Evolutionary conservation across 2,797 vertebrate genomes (phyloP), one percentile per base, ranked within the genome.

Genomic region (Chlorospingus semifuscus): DNA sequence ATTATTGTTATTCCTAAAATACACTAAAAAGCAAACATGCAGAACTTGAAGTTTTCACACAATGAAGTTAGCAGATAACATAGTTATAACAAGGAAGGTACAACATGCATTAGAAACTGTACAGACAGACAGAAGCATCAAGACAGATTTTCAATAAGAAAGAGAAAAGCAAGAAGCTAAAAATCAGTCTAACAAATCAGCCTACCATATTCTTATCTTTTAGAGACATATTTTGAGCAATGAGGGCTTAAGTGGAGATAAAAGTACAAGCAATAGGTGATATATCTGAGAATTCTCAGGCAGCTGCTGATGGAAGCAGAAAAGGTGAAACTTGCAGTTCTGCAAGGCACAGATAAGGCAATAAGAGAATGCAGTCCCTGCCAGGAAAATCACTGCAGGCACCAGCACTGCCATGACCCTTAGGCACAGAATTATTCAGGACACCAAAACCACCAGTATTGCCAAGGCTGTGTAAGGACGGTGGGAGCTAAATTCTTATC

Each of bases 221-320:
- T 59, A 50, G 17, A 90, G 30, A 91, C 71, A 65, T 75, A 83
- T 87, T 95, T 89, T 91, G 87, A 80, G 87, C 87, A 93, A 92
- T 6, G 36, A 79, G 74, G 88, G 75, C 71, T 93, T 87, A 94
- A 91, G 61, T 37, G 61, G 44, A 85, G 95, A 81, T 93, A 89
- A 89, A 91, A 81, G 36, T 55, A 63, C 21, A 83, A 89, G 89
- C 78, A 92, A 64, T 78, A 93, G 82, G 76, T 87, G 57, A 85
- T 81, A 71, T 55, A 87, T 59, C 84, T 57, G 42, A 89, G 61
- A 66, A 92, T 87, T 85, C 53, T 87, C 71, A 77, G 64, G 24
- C 46, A 64, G 70, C 26, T 85, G 88, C 86, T 92, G 93, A 95
- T 81, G 69, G 65, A 94, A 85, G 93, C 84, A 95, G 70, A 87